Conservation (phyloP, 2,113 vertebrate genomes). For the Motacilla alba region DNA sequence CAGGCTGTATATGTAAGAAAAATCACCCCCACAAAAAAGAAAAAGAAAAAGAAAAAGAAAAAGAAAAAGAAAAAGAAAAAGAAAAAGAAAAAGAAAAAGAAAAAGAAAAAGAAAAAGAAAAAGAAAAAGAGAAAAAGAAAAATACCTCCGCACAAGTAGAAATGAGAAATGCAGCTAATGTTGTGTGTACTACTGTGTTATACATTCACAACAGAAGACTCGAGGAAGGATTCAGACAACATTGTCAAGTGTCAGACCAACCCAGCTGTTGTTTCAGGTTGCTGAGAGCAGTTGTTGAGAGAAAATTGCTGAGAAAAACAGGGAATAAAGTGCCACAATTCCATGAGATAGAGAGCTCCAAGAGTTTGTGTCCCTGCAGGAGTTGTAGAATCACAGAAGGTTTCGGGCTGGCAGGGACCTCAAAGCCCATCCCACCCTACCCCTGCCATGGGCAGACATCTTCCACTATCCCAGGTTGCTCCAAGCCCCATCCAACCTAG, state of each 20-base stretch:
- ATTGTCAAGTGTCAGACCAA: background rate
- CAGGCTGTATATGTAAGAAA: background rate
- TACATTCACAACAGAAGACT: background rate
- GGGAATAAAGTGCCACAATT: background rate
- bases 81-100: too few species aligned
- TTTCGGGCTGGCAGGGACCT: background rate
- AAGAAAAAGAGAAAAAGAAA: too few species aligned
- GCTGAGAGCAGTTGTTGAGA: background rate
- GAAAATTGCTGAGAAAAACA: background rate
- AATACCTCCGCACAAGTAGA: background rate
- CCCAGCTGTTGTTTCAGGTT: background rate
- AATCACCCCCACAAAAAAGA: accelerated
- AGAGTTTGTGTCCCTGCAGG: background rate
- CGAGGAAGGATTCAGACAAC: background rate
- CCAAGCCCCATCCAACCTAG: accelerated
- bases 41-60: too few species aligned
- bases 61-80: too few species aligned
- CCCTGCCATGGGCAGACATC: background rate
- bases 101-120: too few species aligned
- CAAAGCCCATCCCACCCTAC: background rate
- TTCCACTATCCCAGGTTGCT: background rate
- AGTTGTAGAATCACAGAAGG: background rate
- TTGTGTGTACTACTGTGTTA: background rate
- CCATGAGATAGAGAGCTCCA: background rate
- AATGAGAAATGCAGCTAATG: background rate